Conservation (phyloP, 2,113 vertebrate species). For the Triplophysa siluroides region DNA sequence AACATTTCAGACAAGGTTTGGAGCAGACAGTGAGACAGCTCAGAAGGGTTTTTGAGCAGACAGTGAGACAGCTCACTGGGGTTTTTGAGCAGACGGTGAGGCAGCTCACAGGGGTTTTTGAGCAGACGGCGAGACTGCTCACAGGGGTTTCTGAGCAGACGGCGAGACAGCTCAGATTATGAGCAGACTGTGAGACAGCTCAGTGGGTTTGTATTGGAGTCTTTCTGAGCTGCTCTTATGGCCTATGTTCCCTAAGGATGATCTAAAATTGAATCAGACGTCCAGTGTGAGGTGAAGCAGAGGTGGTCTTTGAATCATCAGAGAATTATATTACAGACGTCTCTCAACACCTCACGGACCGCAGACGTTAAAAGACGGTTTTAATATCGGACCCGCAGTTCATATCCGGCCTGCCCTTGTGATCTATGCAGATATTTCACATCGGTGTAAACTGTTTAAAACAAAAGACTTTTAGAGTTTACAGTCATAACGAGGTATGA, state of each 20-base stretch:
- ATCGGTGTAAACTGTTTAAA: background rate
- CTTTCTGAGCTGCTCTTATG: background rate
- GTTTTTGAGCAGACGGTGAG: too few relatives aligned
- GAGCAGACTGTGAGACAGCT: too few relatives aligned
- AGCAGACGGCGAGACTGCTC: too few relatives aligned
- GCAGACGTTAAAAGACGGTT: background rate
- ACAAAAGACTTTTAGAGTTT: too few relatives aligned
- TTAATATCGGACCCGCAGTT: background rate
- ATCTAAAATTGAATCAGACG: slow-evolving; percentile 7
- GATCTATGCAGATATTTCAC: background rate
- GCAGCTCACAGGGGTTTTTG: too few relatives aligned
- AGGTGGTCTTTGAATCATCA: slow-evolving; percentile 30
- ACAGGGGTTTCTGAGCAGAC: too few relatives aligned
- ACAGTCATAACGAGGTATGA: too few relatives aligned
- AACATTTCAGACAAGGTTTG: too few relatives aligned
- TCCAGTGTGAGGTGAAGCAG: slow-evolving; percentile 7
- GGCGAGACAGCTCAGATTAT: background rate
- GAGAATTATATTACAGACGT: slow-evolving; percentile 4
- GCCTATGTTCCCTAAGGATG: background rate
- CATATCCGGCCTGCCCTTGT: background rate
- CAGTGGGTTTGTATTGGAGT: too few relatives aligned
- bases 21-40: too few relatives aligned
- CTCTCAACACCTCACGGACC: background rate
- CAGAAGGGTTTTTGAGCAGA: too few relatives aligned
- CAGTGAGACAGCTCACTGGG: too few relatives aligned